Base-by-base conservation (phyloP, 2,888 invertebrate genomes). In the Clunio marinus region DNA sequence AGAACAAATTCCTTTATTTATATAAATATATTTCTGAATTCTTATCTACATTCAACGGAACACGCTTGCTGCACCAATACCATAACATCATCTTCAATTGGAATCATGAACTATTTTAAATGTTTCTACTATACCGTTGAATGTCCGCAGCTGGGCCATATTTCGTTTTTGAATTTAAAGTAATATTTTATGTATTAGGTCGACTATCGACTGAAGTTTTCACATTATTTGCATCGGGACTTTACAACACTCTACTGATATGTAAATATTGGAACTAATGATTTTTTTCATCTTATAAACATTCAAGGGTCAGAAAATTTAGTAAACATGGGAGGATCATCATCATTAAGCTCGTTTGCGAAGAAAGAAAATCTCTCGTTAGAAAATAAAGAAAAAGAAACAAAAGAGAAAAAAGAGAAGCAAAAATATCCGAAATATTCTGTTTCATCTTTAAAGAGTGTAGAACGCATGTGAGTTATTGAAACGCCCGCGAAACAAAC, bases 181-280 rank as follows among this genome's bases (percentile, higher is more conserved):
- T 45, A 45, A 45, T 7, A 45, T 13, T 45, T 45, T 15, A 45
- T 22, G 13, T 2, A 17, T 2, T 17, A 51, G 20, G 3, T 51
- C 10, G 51, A 22, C 10, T 22, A n/a, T 51, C 51, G 2, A 10
- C n/a, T 41, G 51, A 22, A 51, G 10, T 45, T 4, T 57, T 57
- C 5, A n/a, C 27, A 25, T 27, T 57, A 25, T 57, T 57, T 57
- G 57, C 57, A 15, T 24, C 57, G n/a, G 27, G 59, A 28, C 59
- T 59, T 15, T 35, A 59, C 35, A 59, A 59, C 32, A 59, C 32
- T 46, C 10, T 27, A 45, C 20, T 22, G 20, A 17, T 2, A 27
- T 32, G 46, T 66, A 66, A 66, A 66, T 66, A 66, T 32, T 66
- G n/a, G 24, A 46, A 66, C 55, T 1, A 66, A 45, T 66, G 55